Base-by-base conservation (phyloP, 1,140 invertebrate genomes). In the Physella acuta region DNA sequence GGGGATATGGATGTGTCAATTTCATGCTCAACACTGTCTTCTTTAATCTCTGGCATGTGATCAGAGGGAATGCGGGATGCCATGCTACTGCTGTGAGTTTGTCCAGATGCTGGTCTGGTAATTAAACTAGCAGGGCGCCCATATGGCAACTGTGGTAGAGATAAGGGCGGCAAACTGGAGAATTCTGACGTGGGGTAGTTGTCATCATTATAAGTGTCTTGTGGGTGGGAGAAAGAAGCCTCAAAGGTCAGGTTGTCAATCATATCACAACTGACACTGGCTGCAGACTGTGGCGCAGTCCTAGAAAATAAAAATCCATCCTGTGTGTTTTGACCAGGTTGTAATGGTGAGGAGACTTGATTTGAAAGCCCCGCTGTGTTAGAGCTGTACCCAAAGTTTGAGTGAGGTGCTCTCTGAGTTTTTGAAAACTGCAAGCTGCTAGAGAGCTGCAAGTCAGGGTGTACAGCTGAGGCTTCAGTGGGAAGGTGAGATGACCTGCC, bases 11-110 rank as follows among this genome's bases (percentile, higher is more conserved):
- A 44, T 11, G 66, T 68, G 51, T 68, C 55, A 11, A 68, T n/a
- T 33, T 68, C 64, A 37, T 68, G 66, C 37, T 60, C 56, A 33
- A n/a, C 36, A 17, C 31, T 59, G 26, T 59, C 55, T 31, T 68
- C 66, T 60, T 58, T 30, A 17, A 60, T 68, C 3, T 30, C 11
- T 53, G 66, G 55, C 66, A 59, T 68, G 33, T 56, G 51, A 3
- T 64, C 39, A 30, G 26, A 14, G 17, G 44, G 14, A 3, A n/a
- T 1, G 31, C 26, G 49, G 39, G 44, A 49, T 24, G 28, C 28
- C 20, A 55, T 55, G 53, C 8, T 8, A n/a, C n/a, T n/a, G n/a
- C n/a, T n/a, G n/a, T n/a, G n/a, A 44, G 34, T 44, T 28, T 16
- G 33, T 3, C 8, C 33, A 24, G 64, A 16, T 14, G 33, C 3